phyloP scores from a whole-genome alignment of 2,113 vertebrate genomes.

The Ancistrus triradiatus region DNA sequence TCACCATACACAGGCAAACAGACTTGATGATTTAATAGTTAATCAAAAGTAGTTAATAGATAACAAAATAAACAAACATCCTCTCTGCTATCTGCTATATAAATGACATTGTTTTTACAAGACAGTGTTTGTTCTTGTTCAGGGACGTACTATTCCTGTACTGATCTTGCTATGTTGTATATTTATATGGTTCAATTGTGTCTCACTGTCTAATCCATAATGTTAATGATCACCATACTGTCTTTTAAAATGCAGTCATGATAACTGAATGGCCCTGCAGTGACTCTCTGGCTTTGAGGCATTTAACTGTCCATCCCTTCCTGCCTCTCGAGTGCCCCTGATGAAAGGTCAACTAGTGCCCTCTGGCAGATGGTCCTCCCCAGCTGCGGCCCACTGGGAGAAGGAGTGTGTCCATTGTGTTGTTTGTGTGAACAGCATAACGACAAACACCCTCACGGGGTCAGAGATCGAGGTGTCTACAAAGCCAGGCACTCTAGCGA shows the following conservation, averaged over 20 bases:
- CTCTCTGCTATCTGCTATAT: too few relatives aligned
- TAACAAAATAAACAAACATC: too few relatives aligned
- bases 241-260: background rate
- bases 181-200: too few relatives aligned
- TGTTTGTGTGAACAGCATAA: constrained; percentile 45
- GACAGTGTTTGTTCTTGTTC: too few relatives aligned
- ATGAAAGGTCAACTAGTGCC: constrained; percentile 50
- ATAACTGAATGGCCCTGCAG: background rate
- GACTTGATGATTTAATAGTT: too few relatives aligned
- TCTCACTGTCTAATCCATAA: too few relatives aligned
- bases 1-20: too few relatives aligned
- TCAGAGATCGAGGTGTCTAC: constrained; percentile 55
- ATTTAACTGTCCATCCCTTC: constrained; percentile 7
- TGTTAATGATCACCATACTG: background rate
- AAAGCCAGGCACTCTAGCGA: constrained; percentile 42
- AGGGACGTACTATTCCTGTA: too few relatives aligned
- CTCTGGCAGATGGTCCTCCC: constrained; percentile 56
- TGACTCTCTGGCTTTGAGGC: background rate
- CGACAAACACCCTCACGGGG: constrained; percentile 48
- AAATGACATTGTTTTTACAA: too few relatives aligned
- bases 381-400: constrained; percentile 22
- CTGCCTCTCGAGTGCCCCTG: constrained; percentile 38
- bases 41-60: too few relatives aligned
- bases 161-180: too few relatives aligned
- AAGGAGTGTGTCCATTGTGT: constrained; percentile 37